Evolutionary conservation across 2,888 invertebrate species (phyloP).

Genomic region (Strigamia maritima): DNA sequence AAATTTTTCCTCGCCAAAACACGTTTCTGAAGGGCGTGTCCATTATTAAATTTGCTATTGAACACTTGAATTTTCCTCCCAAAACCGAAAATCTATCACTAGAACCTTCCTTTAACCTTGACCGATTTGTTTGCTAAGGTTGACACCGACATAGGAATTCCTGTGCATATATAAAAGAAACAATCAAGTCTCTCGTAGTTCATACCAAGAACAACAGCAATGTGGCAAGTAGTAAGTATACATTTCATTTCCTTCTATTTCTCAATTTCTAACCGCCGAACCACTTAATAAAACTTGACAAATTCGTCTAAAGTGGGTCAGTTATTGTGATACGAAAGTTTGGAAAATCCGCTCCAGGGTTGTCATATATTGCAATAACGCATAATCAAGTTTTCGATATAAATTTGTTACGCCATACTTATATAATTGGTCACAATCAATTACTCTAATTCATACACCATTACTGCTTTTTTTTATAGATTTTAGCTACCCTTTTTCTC

Average conservation of each 20-base stretch:
- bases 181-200: not conserved
- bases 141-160: constrained; percentile 11
- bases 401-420: not conserved
- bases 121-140: not conserved
- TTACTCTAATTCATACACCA: not conserved
- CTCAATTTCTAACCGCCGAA: not conserved
- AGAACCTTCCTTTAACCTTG: constrained; percentile 3
- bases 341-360: not conserved
- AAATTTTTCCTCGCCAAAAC: not conserved
- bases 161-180: constrained; percentile 7
- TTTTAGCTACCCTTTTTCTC: not conserved
- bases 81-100: not conserved
- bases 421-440: not conserved
- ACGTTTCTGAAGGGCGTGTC: not conserved
- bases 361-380: not conserved
- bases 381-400: not conserved
- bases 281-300: not conserved
- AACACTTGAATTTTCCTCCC: not conserved
- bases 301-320: not conserved
- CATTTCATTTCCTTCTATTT: not conserved
- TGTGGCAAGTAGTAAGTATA: constrained; percentile 2
- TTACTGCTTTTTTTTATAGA: not conserved
- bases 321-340: not conserved
- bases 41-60: constrained; percentile 28
- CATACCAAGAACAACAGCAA: not conserved